A percentile compares a stretch with the other conserved stretches of the same genome.
phyloP scores from a whole-genome alignment of 2,113 vertebrate species.

The Hemicordylus capensis region DNA sequence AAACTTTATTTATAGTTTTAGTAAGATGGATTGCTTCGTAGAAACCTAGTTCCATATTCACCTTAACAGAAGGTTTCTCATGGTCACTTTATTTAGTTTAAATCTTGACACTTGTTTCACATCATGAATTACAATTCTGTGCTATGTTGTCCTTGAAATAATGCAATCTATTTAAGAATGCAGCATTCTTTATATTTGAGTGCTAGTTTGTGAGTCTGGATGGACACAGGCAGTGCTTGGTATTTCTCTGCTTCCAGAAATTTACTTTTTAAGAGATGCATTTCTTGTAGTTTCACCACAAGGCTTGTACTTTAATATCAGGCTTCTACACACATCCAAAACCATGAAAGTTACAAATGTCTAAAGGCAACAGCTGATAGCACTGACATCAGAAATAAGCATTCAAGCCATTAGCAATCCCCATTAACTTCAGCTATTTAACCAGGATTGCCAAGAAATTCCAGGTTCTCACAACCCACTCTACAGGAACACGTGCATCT shows the following conservation, averaged over 20 bases:
- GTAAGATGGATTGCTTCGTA: neutral
- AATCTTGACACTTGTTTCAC: neutral
- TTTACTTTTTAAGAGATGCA: neutral
- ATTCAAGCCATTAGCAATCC: neutral
- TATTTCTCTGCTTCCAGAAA: neutral
- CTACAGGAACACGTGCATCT: no score
- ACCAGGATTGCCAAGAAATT: no score
- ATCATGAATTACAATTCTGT: neutral
- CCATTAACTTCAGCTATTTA: no score
- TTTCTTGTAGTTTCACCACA: neutral
- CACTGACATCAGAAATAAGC: neutral
- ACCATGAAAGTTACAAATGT: neutral
- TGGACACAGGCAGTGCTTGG: neutral
- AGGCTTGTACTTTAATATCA: neutral
- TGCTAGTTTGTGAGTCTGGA: neutral
- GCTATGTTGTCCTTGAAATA: neutral
- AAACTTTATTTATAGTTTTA: neutral
- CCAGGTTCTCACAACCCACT: no score
- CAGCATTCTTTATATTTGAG: neutral
- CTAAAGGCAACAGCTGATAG: neutral
- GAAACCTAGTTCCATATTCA: neutral
- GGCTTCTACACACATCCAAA: neutral
- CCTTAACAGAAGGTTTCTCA: neutral
- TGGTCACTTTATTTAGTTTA: neutral
- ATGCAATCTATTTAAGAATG: neutral